Conservation (phyloP, 2,113 vertebrate species). For the Takifugu flavidus region DNA sequence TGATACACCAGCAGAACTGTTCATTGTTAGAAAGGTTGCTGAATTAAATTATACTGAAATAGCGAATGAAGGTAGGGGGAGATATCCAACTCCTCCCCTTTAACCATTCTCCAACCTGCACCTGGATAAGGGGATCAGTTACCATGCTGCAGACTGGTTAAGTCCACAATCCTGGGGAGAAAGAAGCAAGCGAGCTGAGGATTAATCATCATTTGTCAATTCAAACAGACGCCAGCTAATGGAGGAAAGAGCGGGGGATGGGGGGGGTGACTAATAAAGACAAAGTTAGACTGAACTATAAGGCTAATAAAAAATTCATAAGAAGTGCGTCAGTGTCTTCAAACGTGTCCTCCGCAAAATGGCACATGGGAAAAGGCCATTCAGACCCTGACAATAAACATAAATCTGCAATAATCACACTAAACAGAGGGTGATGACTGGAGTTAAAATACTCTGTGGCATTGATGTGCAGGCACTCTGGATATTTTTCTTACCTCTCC, state of each 20-base stretch:
- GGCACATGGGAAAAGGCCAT: background rate
- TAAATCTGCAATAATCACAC: background rate
- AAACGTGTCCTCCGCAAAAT: background rate
- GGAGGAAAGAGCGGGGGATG: background rate
- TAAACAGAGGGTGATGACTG: background rate
- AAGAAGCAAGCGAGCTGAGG: conserved; percentile 42
- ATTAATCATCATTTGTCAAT: conserved; percentile 40
- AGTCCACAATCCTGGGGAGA: conserved; percentile 27
- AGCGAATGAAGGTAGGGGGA: conserved; percentile 39
- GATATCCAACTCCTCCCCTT: conserved; percentile 45
- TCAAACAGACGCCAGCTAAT: conserved; percentile 23
- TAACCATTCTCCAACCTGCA: conserved; percentile 30
- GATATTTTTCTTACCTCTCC: no score
- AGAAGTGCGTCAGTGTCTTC: background rate
- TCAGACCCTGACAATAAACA: background rate
- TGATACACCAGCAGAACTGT: conserved; percentile 9
- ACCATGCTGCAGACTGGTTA: conserved; percentile 32
- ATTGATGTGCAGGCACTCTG: no score
- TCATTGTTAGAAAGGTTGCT: conserved; percentile 33
- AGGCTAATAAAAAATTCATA: conserved; percentile 3
- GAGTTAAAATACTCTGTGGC: no score
- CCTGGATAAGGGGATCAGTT: conserved; percentile 27
- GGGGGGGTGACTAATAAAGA: background rate
- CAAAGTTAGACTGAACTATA: no score
- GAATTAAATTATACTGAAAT: conserved; percentile 47